phyloP scores from a whole-genome alignment of 2,113 vertebrate species.

The Salvator merianae region DNA sequence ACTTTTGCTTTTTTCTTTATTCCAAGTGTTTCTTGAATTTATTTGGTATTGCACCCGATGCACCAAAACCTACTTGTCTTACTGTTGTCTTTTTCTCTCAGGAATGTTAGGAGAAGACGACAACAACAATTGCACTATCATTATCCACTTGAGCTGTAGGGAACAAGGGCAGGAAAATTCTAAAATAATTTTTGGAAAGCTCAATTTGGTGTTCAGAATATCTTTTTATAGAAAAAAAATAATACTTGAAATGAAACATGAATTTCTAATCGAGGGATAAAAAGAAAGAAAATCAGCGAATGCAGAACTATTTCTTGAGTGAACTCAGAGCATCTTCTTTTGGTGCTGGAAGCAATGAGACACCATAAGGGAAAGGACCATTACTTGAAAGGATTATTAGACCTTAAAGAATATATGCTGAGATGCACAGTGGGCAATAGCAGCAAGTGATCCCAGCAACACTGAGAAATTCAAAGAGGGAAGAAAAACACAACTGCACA shows the following conservation, averaged over 20 bases:
- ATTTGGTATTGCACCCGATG: too few species aligned
- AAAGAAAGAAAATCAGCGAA: neutral
- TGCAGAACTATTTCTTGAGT: neutral
- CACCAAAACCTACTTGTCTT: too few species aligned
- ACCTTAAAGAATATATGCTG: conserved; percentile 32
- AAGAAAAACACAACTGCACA: conserved; percentile 24
- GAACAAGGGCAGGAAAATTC: neutral
- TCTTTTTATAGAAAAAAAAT: neutral
- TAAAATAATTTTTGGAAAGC: neutral
- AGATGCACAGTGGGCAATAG: conserved; percentile 48
- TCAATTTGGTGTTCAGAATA: neutral
- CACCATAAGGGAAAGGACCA: conserved; percentile 37
- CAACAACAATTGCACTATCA: too few species aligned
- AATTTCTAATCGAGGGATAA: neutral
- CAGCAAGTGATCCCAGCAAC: conserved; percentile 43
- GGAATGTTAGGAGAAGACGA: too few species aligned
- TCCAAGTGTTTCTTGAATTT: too few species aligned
- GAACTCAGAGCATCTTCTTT: conserved; percentile 19
- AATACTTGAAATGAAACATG: neutral
- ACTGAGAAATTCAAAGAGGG: conserved; percentile 45
- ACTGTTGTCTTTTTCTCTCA: neutral
- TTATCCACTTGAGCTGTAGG: neutral
- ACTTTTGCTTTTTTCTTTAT: too few species aligned
- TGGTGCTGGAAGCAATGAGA: neutral
- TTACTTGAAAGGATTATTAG: conserved; percentile 40